Percentiles rank a stretch among this genome's conserved stretches.
These are phyloP conservation scores for Cepaea nemoralis DNA, from an alignment of 1,140 invertebrate species.

Conservation along the genomic window DNA sequence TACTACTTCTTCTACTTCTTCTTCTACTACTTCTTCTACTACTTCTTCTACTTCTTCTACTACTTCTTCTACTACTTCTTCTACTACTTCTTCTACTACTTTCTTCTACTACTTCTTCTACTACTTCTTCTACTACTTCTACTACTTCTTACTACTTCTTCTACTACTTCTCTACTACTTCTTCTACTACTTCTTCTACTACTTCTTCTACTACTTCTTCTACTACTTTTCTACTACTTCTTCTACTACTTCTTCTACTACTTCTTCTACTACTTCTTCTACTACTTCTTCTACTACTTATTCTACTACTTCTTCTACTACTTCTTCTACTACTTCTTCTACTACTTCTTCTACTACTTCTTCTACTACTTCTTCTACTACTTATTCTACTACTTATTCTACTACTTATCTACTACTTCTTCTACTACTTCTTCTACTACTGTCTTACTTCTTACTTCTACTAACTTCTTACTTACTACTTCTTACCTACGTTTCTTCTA, in stretches of 20 bases:
- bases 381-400: too few relatives aligned
- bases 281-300: not conserved
- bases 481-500: not conserved
- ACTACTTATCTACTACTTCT: too few relatives aligned
- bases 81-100: not conserved
- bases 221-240: not conserved
- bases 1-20: not conserved
- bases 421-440: too few relatives aligned
- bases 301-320: not conserved
- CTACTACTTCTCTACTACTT: not conserved
- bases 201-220: not conserved
- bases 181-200: too few relatives aligned
- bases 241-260: not conserved
- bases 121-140: too few relatives aligned
- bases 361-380: too few relatives aligned
- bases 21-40: not conserved
- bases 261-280: too few relatives aligned
- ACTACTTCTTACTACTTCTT: not conserved
- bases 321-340: too few relatives aligned
- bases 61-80: conserved; percentile 9
- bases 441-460: not conserved
- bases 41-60: not conserved
- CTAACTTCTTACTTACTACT: not conserved
- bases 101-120: not conserved
- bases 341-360: not conserved